These are phyloP conservation scores for Pogonognathellus flavescens DNA, from an alignment of 1,140 invertebrate genomes.

Conservation along the genomic window DNA sequence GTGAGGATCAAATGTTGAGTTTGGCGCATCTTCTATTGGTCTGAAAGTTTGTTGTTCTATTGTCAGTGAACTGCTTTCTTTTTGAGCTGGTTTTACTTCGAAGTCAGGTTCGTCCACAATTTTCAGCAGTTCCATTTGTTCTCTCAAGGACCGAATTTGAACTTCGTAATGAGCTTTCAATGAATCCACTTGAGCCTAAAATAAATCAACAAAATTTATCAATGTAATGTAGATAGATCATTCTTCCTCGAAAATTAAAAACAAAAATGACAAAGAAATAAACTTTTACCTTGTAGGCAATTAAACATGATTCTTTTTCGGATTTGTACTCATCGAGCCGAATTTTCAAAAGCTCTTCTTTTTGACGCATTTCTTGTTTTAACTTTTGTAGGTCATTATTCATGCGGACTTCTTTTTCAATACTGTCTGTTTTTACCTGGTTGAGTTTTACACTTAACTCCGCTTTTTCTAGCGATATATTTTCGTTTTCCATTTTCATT, in stretches of 20 bases:
- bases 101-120: not conserved
- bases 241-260: not conserved
- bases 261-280: not conserved
- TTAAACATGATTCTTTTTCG: constrained; percentile 43
- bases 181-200: constrained; percentile 54
- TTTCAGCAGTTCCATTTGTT: constrained; percentile 55
- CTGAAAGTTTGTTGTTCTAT: constrained; percentile 13
- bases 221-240: not conserved
- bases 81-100: not conserved
- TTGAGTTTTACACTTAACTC: constrained; percentile 63
- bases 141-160: constrained; percentile 52
- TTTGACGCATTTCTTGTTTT: constrained; percentile 55
- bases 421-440: constrained; percentile 57
- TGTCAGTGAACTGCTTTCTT: not conserved
- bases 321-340: constrained; percentile 38
- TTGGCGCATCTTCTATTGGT: not conserved
- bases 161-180: constrained; percentile 54
- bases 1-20: not conserved
- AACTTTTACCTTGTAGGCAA: constrained; percentile 52
- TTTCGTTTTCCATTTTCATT: constrained; percentile 65
- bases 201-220: not conserved
- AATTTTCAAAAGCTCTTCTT: constrained; percentile 51
- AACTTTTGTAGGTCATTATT: constrained; percentile 61
- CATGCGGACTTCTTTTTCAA: constrained; percentile 61
- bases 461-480: constrained; percentile 60